Conservation (phyloP, 2,888 invertebrate species). For the Volucella bombylans region DNA sequence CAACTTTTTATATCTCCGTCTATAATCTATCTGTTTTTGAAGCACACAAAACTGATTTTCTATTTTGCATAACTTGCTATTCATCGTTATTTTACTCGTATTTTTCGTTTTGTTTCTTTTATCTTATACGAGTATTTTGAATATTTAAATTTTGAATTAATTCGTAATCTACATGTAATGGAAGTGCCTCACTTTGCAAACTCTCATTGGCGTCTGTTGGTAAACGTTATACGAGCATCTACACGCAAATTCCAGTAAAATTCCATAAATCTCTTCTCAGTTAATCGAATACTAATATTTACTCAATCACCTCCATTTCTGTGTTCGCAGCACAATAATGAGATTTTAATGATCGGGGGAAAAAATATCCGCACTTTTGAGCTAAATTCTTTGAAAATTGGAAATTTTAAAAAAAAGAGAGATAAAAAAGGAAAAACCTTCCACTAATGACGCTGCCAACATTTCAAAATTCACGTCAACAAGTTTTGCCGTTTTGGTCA, state of each 20-base stretch:
- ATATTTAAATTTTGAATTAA: background rate
- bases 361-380: conserved; percentile 34
- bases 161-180: too few species aligned
- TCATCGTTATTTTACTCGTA: too few species aligned
- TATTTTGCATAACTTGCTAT: too few species aligned
- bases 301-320: conserved; percentile 41
- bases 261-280: conserved; percentile 7
- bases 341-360: conserved; percentile 59
- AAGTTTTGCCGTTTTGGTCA: conserved; percentile 64
- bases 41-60: too few species aligned
- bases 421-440: background rate
- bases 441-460: conserved; percentile 7
- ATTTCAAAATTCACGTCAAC: conserved; percentile 42
- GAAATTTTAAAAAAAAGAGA: conserved; percentile 32
- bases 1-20: too few species aligned
- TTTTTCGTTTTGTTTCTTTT: too few species aligned
- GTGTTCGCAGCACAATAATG: conserved; percentile 32
- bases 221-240: too few species aligned
- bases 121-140: background rate
- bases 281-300: conserved; percentile 71
- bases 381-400: conserved; percentile 4
- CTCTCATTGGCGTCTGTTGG: too few species aligned
- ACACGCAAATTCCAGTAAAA: conserved; percentile 6
- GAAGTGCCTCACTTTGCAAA: too few species aligned
- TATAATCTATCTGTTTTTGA: too few species aligned